These are phyloP conservation scores for Thyatira batis DNA, from an alignment of 2,888 invertebrate genomes.

Conservation along the genomic window DNA sequence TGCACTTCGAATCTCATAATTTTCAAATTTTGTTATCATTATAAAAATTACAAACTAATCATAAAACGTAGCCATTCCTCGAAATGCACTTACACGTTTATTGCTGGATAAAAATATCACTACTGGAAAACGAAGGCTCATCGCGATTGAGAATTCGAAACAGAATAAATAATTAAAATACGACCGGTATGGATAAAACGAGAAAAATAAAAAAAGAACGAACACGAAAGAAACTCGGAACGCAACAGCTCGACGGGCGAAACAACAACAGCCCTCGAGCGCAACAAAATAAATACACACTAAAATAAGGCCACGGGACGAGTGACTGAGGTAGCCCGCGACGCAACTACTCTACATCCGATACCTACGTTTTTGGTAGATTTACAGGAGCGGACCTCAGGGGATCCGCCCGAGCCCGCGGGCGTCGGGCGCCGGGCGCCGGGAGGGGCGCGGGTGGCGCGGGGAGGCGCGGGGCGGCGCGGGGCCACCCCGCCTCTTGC, in stretches of 20 bases:
- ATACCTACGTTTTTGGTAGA: constrained; percentile 56
- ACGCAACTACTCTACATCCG: constrained; percentile 65
- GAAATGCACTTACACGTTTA: constrained; percentile 79
- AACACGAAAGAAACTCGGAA: constrained; percentile 76
- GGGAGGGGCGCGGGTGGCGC: too few species aligned
- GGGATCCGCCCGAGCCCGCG: not conserved
- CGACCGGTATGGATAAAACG: constrained; percentile 68
- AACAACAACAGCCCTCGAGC: constrained; percentile 78
- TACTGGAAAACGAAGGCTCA: constrained; percentile 79
- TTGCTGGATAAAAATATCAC: constrained; percentile 82
- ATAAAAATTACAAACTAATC: constrained; percentile 77
- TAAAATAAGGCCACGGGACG: constrained; percentile 76
- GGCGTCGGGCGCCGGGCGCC: not conserved
- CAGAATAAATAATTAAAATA: constrained; percentile 78
- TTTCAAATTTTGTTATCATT: constrained; percentile 72
- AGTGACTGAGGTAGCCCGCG: constrained; percentile 80
- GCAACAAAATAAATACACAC: constrained; percentile 79
- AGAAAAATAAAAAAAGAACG: constrained; percentile 64
- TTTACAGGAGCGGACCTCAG: constrained; percentile 1
- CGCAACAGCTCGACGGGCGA: constrained; percentile 73
- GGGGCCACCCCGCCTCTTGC: constrained; percentile 9
- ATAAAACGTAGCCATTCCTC: constrained; percentile 66
- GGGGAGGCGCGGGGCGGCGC: constrained; percentile 33
- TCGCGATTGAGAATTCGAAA: constrained; percentile 72
- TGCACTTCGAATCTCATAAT: constrained; percentile 81